These are phyloP conservation scores for Drosophila anomalata DNA, from an alignment of 2,888 invertebrate species.

Conservation along the genomic window DNA sequence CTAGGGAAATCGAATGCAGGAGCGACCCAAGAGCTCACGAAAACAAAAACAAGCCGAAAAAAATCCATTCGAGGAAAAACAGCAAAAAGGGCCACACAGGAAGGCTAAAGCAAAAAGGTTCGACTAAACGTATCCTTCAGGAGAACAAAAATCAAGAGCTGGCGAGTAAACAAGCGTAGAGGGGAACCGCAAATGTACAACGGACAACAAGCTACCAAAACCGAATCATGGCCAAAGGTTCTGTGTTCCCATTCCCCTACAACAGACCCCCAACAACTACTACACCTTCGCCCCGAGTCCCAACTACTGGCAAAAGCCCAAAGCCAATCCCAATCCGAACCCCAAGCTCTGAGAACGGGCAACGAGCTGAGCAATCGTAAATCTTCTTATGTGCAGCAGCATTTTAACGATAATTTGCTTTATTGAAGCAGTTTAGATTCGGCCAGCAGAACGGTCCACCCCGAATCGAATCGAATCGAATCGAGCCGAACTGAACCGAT, in stretches of 20 bases:
- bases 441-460: slow-evolving; percentile 58
- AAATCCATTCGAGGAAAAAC: slow-evolving; percentile 34
- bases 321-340: slow-evolving; percentile 27
- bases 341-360: slow-evolving; percentile 48
- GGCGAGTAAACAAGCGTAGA: slow-evolving; percentile 48
- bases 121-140: slow-evolving; percentile 58
- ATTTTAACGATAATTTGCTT: slow-evolving; percentile 80
- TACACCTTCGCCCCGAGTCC: slow-evolving; percentile 4
- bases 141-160: slow-evolving; percentile 68
- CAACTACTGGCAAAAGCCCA: slow-evolving; percentile 18
- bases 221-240: slow-evolving; percentile 55
- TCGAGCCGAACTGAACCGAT: background rate
- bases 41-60: slow-evolving; percentile 18
- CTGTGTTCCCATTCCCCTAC: background rate
- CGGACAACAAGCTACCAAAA: slow-evolving; percentile 45
- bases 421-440: slow-evolving; percentile 79
- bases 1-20: slow-evolving; percentile 61
- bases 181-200: slow-evolving; percentile 62
- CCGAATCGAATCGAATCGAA: slow-evolving; percentile 17
- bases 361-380: slow-evolving; percentile 76
- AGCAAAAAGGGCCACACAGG: slow-evolving; percentile 12
- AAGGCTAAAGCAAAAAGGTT: slow-evolving; percentile 49
- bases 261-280: background rate
- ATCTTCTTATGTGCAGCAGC: slow-evolving; percentile 79
- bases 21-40: slow-evolving; percentile 19